A percentile compares a stretch with the other conserved stretches of the same genome.
Evolutionary conservation across 2,888 invertebrate genomes (phyloP).

Genomic region (Caenorhabditis sulstoni): DNA sequence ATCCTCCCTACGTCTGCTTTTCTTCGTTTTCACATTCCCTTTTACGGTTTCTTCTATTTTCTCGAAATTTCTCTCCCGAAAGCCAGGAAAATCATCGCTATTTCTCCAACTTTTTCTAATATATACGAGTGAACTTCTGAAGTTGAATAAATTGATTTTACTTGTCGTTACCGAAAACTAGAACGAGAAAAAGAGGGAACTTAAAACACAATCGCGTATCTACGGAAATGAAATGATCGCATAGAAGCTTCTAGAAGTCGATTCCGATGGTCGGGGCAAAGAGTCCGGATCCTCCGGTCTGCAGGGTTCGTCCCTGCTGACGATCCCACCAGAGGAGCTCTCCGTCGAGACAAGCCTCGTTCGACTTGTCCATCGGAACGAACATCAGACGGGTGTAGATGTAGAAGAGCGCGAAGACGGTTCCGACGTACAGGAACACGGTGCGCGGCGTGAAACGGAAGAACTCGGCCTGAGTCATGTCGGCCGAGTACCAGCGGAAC

Average conservation of each 20-base stretch:
- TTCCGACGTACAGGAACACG: slow-evolving; percentile 77
- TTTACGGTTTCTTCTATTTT: slow-evolving; percentile 30
- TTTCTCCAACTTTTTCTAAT: slow-evolving; percentile 15
- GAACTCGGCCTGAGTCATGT: slow-evolving; percentile 80
- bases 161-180: slow-evolving; percentile 22
- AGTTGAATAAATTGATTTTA: slow-evolving; percentile 15
- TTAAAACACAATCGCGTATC: too few relatives aligned
- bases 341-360: slow-evolving; percentile 76
- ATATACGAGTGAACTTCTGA: slow-evolving; percentile 20
- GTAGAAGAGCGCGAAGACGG: slow-evolving; percentile 74
- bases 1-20: neutral
- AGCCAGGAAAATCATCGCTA: slow-evolving; percentile 23
- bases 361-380: slow-evolving; percentile 69
- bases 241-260: slow-evolving; percentile 68
- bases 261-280: slow-evolving; percentile 75
- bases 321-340: slow-evolving; percentile 81
- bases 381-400: slow-evolving; percentile 75
- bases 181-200: slow-evolving; percentile 2
- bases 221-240: slow-evolving; percentile 8
- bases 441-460: slow-evolving; percentile 79
- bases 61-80: slow-evolving; percentile 29
- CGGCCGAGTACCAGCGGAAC: slow-evolving; percentile 81
- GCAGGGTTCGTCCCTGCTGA: slow-evolving; percentile 71
- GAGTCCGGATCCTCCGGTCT: slow-evolving; percentile 75
- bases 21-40: slow-evolving; percentile 13